A percentile compares a stretch with the other conserved stretches of the same genome.
Evolutionary conservation across 2,797 vertebrate species (phyloP).

Genomic region (Coendou prehensilis): DNA sequence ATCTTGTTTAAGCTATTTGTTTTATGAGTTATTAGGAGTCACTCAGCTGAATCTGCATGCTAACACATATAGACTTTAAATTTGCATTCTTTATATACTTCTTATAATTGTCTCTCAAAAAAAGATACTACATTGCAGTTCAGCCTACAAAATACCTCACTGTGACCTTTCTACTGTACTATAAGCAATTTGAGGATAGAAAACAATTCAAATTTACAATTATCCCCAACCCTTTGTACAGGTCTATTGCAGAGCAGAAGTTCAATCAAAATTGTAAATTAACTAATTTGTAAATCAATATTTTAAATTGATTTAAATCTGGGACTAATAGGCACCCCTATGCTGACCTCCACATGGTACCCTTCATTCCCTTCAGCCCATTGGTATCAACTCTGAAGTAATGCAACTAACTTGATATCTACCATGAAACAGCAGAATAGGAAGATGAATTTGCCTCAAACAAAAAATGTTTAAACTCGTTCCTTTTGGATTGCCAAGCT

Average conservation of each 20-base stretch:
- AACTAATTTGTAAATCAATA: background rate
- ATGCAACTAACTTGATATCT: background rate
- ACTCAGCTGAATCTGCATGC: background rate
- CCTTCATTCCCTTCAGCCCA: background rate
- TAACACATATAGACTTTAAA: background rate
- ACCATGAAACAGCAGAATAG: background rate
- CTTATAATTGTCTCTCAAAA: background rate
- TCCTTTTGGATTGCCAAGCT: background rate
- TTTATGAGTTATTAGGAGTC: background rate
- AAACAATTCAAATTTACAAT: background rate
- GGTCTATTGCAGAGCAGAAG: background rate
- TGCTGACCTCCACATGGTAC: background rate
- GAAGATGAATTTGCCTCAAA: background rate
- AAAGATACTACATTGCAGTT: background rate
- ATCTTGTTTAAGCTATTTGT: background rate
- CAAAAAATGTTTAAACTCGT: background rate
- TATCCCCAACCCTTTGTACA: background rate
- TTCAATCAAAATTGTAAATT: background rate
- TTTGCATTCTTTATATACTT: background rate
- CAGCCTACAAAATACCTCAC: background rate
- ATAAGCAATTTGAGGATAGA: background rate
- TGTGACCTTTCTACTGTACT: background rate
- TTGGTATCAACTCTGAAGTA: background rate
- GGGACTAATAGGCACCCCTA: background rate
- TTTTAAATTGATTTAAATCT: conserved; percentile 7